phyloP scores from a whole-genome alignment of 64 coral and sea anemone species.

The Orbicella faveolata region DNA sequence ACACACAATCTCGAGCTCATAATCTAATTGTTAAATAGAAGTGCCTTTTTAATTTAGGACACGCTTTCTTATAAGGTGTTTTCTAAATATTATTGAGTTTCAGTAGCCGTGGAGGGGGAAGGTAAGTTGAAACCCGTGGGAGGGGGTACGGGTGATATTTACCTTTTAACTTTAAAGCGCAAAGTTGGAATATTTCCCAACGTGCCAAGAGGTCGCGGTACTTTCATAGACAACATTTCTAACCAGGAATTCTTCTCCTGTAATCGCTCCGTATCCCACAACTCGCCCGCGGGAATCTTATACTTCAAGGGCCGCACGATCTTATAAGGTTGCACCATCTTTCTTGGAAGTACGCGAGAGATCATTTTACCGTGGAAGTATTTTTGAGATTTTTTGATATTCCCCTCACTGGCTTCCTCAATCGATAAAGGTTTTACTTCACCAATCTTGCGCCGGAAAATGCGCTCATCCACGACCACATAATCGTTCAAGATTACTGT shows the following conservation, averaged over 20 bases:
- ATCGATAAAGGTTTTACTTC: not conserved
- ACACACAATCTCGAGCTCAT: too few species aligned
- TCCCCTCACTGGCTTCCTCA: not conserved
- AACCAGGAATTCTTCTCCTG: not conserved
- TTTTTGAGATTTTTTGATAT: not conserved
- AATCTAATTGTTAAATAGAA: too few species aligned
- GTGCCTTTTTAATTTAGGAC: too few species aligned
- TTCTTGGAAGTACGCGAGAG: not conserved
- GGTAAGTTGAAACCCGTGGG: not conserved
- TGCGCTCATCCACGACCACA: not conserved
- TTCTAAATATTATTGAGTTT: too few species aligned
- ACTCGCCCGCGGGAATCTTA: not conserved
- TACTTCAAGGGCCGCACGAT: not conserved
- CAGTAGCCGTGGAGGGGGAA: too few species aligned
- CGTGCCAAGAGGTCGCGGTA: not conserved
- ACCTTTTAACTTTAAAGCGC: slow-evolving; percentile 18
- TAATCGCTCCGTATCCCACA: not conserved
- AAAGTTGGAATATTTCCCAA: not conserved
- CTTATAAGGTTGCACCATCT: not conserved
- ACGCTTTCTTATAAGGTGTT: too few species aligned
- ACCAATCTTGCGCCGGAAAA: not conserved
- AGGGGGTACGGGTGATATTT: too few species aligned
- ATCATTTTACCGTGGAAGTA: slow-evolving; percentile 37
- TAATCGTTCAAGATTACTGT: slow-evolving; percentile 4
- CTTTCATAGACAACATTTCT: not conserved